phyloP scores from a whole-genome alignment of 1,140 invertebrate genomes.

The Drosophila mayri region DNA sequence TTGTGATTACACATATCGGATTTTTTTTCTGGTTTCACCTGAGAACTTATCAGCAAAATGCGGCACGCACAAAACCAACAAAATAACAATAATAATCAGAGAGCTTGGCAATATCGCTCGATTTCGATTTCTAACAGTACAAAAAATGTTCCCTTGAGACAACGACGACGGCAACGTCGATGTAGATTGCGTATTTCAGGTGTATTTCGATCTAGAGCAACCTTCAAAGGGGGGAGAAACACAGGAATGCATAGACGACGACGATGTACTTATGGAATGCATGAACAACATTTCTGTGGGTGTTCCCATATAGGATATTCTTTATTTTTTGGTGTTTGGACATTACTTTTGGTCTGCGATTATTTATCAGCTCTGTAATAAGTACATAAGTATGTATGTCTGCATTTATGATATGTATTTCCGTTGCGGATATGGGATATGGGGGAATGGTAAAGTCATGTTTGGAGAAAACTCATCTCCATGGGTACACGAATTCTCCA shows the following conservation, averaged over 20 bases:
- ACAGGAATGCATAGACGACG: not conserved
- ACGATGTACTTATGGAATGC: not conserved
- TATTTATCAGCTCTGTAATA: not conserved
- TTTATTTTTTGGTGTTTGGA: too few species aligned
- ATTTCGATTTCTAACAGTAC: conserved; percentile 16
- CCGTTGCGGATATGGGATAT: conserved; percentile 14
- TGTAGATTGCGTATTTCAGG: not conserved
- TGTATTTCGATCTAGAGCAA: conserved; percentile 1
- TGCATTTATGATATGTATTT: not conserved
- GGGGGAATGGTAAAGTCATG: conserved; percentile 11
- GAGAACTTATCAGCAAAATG: conserved; percentile 26
- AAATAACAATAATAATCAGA: conserved; percentile 11
- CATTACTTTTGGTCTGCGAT: not conserved
- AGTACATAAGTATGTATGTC: not conserved
- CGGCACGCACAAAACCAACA: conserved; percentile 19
- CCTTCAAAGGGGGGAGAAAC: not conserved
- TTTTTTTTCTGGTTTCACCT: conserved; percentile 17
- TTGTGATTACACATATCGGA: conserved; percentile 29
- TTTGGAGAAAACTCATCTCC: conserved; percentile 32
- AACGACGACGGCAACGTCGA: not conserved
- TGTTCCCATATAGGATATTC: not conserved
- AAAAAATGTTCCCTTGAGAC: conserved; percentile 31
- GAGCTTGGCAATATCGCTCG: not conserved
- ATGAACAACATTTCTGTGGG: not conserved
- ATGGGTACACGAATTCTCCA: conserved; percentile 16